phyloP scores from a whole-genome alignment of 2,888 invertebrate species.

The Trimorus sp. region DNA sequence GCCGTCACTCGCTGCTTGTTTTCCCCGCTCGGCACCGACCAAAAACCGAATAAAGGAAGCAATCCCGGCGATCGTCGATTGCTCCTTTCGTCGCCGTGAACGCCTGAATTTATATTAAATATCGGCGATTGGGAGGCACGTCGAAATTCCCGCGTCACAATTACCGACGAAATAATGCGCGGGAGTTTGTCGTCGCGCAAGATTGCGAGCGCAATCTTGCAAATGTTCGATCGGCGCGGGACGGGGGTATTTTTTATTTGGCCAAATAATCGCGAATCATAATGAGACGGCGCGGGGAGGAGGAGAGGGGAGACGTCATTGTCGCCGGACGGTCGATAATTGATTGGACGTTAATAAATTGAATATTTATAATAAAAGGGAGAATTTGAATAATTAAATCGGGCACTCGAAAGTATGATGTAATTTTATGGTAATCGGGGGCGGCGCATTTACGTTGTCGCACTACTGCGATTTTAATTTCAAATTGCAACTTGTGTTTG shows the following conservation, averaged over 20 bases:
- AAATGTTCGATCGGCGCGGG: slow-evolving; percentile 16
- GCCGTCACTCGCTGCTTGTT: slow-evolving; percentile 8
- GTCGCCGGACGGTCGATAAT: slow-evolving; percentile 26
- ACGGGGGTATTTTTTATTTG: slow-evolving; percentile 8
- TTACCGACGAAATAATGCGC: slow-evolving; percentile 17
- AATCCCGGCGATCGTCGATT: slow-evolving; percentile 64
- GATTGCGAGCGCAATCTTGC: slow-evolving; percentile 30
- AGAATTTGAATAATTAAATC: slow-evolving; percentile 31
- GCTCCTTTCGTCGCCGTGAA: slow-evolving; percentile 59
- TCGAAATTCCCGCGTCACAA: slow-evolving; percentile 33
- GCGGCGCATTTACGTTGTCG: not conserved
- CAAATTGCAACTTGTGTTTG: not conserved
- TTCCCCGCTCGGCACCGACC: slow-evolving; percentile 36
- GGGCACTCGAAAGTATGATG: not conserved
- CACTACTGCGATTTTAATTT: not conserved
- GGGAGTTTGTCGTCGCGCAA: slow-evolving; percentile 24
- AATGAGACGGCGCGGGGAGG: slow-evolving; percentile 1
- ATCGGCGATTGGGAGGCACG: slow-evolving; percentile 29
- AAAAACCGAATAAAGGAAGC: slow-evolving; percentile 59
- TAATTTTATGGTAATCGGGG: slow-evolving; percentile 4
- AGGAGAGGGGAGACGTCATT: not conserved
- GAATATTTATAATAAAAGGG: slow-evolving; percentile 29
- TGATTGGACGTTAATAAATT: slow-evolving; percentile 18
- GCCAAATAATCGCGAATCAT: slow-evolving; percentile 31
- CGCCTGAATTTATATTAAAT: slow-evolving; percentile 55